Base-by-base conservation (phyloP, 2,113 vertebrate species). In the Okapia johnstoni region DNA sequence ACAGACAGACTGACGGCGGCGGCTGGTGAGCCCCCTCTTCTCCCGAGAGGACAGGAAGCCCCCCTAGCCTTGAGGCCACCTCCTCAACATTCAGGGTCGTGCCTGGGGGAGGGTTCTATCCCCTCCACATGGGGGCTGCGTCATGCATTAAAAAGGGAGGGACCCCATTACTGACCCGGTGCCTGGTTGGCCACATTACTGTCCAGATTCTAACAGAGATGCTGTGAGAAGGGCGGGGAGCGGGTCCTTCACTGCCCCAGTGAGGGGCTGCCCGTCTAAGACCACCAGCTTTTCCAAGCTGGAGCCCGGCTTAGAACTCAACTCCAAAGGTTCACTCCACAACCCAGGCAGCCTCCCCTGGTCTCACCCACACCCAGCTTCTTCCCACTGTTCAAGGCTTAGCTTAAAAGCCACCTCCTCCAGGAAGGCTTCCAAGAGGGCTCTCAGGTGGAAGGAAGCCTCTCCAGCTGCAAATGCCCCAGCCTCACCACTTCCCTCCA, bases 1-100 rank as follows among this genome's bases (percentile, higher is more conserved):
- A 96, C 94, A 97, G 97, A 97, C 98, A 52, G 92, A 87, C 89
- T 70, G 94, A 58, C 96, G 61, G 96, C 79, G 48, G 48, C 48
- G 85, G 89, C 94, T 8, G 52, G 40, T 19, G 92, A 81, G 94
- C 88, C 80, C 96, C 94, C 89, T 12, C 80, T 43, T 30, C 60
- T 26, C 60, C 50, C 50, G 33, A 2, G 79, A 23, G 83, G 46
- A 9, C 63, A 23, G 12, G 33, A 33, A 26, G 80, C 94, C 95
- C 43, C 94, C 58, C 3, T 40, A 73, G 54, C n/a, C 90, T 17
- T 0, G 48, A 1, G 21, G 66, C 60, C 88, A 52, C 90, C 86
- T 73, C 84, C 89, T 63, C 40, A 55, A 60, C 55, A 90, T 30
- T 15, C 66, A 55, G 63, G 94, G 40, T 84, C 11, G 7, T 7